Base-by-base conservation (phyloP, 2,797 vertebrate species). In the Oceanodroma leucorhoa region DNA sequence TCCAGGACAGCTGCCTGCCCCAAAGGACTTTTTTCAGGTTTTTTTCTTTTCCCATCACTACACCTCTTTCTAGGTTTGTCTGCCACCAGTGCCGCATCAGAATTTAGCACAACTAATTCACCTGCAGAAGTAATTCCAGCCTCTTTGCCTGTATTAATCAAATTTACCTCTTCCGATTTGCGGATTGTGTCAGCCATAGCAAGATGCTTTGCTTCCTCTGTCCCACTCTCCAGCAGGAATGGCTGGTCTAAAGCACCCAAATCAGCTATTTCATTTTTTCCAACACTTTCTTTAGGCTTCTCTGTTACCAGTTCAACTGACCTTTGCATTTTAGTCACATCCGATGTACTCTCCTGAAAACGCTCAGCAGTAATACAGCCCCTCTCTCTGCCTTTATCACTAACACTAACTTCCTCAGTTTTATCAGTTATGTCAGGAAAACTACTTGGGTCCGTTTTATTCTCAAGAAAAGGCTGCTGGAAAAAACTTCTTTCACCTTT, bases 11-110 rank as follows among this genome's bases (percentile, higher is more conserved):
- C 41, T 11, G 66, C 53, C 76, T 45, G 55, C 27, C 80, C 83
- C 2, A 1, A 21, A 36, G 45, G 58, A 16, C 65, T 38, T 7
- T 5, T 61, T 1, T 81, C 95, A 9, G 34, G 1, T 8, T 71
- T 30, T 20, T 90, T 95, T 9, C 91, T 93, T 4, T 73, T 96
- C 26, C 96, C 94, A 11, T 97, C 93, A 6, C 93, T 96, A 32
- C 93, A 30, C 66, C 96, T 97, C 45, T 98, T 98, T 22, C 96
- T 91, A 40, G 92, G 22, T 53, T 95, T 97, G 51, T 97, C 97
- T 70, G 94, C 77, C 82, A 84, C 50, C 46, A 1, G 16, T 0
- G 61, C 0, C 0, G 8, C 64, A 14, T 6, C 83, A 3, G 27
- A 38, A 45, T 26, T 6, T 1, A 23, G 2, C 45, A 21, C 70